Base-by-base conservation (phyloP, 2,888 invertebrate species). In the Rutpela maculata region DNA sequence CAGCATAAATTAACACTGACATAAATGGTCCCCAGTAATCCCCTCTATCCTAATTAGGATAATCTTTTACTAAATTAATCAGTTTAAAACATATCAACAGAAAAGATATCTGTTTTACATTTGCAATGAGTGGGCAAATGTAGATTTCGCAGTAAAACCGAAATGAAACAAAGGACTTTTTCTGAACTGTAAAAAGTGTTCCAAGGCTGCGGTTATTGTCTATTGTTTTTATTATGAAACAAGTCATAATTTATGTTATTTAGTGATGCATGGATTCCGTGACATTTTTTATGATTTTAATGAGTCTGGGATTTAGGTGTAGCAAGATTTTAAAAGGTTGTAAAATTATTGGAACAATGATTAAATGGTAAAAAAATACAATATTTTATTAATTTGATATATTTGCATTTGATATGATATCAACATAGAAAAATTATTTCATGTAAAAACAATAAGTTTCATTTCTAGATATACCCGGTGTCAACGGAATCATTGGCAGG, bases 1-100 rank as follows among this genome's bases (percentile, higher is more conserved):
- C n/a, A 50, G 6, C n/a, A n/a, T 60, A 26, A 60, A 60, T 60
- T 60, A 60, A 60, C n/a, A 60, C 15, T n/a, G 60, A 60, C 60
- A 60, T 22, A 60, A 26, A 60, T 60, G 60, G 60, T 5, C 15
- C n/a, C 22, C 22, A 31, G 60, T 60, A 60, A 60, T 60, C 60
- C 60, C 60, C 60, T 60, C 22, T 31, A 26, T 60, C 60, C 22
- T 60, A 60, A 60, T 60, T 60, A 60, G 60, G 15, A 31, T 22
- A 22, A 60, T 60, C 31, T 31, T 31, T 15, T 7, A 50, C 50
- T 50, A 50, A 50, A 50, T 50, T 50, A 50, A 50, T 50, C 50
- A 50, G 50, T 50, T 50, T 50, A 50, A 50, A 50, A 50, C 50
- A 50, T 50, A n/a, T 50, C 50, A 50, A 50, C 50, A 50, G 12